These are phyloP conservation scores for Mus spicilegus DNA, from an alignment of 2,113 vertebrate species.

Conservation along the genomic window DNA sequence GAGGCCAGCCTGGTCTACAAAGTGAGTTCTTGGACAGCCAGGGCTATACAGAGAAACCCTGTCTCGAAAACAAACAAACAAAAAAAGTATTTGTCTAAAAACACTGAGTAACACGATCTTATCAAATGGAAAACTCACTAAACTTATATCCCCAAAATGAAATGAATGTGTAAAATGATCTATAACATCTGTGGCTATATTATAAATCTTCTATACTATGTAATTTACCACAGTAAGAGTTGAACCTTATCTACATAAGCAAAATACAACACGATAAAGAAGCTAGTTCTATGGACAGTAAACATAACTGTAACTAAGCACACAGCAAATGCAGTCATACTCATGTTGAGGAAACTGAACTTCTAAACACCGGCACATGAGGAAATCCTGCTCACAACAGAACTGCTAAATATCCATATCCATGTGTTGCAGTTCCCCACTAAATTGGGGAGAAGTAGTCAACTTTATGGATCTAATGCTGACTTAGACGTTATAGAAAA, in stretches of 20 bases:
- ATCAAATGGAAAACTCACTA: conserved; percentile 51
- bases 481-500: background rate
- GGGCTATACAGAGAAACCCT: too few relatives aligned
- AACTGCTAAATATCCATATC: background rate
- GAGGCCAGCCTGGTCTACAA: too few relatives aligned
- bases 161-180: conserved; percentile 37
- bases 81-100: background rate
- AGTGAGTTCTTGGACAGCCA: too few relatives aligned
- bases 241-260: background rate
- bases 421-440: background rate
- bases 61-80: too few relatives aligned
- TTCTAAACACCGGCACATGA: background rate
- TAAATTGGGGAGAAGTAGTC: background rate
- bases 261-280: background rate
- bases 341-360: background rate
- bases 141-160: background rate
- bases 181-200: conserved; percentile 22
- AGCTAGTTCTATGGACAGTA: conserved; percentile 7
- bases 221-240: background rate
- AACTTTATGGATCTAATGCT: background rate
- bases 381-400: background rate
- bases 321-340: background rate
- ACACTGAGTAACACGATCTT: background rate
- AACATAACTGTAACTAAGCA: background rate
- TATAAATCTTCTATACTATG: conserved; percentile 30